These are phyloP conservation scores for Agriotes lineatus DNA, from an alignment of 2,888 invertebrate species.

Conservation along the genomic window DNA sequence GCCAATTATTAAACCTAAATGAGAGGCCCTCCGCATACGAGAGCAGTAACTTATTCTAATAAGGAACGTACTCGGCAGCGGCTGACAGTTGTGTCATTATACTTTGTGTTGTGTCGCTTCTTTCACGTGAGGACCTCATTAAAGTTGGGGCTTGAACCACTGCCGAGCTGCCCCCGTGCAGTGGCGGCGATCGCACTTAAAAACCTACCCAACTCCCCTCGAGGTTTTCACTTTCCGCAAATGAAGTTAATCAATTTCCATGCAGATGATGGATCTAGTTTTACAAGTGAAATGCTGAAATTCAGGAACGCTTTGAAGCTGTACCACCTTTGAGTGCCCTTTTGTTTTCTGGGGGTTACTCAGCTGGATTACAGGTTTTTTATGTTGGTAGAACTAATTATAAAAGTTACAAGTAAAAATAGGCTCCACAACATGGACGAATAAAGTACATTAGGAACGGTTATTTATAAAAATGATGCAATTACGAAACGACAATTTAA, in stretches of 20 bases:
- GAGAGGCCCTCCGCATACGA: slow-evolving; percentile 47
- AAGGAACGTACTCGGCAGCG: slow-evolving; percentile 51
- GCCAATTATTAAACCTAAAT: slow-evolving; percentile 50
- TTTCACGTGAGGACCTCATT: slow-evolving; percentile 55
- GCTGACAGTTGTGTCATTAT: slow-evolving; percentile 55
- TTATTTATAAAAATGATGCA: not conserved
- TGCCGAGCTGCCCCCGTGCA: slow-evolving; percentile 42
- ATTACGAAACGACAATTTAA: not conserved
- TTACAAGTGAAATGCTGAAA: too few species aligned
- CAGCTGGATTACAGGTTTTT: too few species aligned
- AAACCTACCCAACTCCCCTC: not conserved
- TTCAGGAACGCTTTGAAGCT: too few species aligned
- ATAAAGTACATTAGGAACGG: too few species aligned
- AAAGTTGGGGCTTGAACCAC: slow-evolving; percentile 49
- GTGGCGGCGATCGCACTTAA: slow-evolving; percentile 30
- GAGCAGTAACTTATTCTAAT: slow-evolving; percentile 53
- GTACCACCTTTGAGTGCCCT: too few species aligned
- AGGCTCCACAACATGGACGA: too few species aligned
- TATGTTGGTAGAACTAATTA: too few species aligned
- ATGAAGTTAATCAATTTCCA: slow-evolving; percentile 5
- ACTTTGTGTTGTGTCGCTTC: slow-evolving; percentile 52
- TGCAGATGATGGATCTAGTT: not conserved
- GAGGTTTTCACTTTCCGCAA: not conserved
- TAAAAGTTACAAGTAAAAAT: too few species aligned
- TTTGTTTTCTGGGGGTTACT: too few species aligned